A percentile compares a stretch with the other conserved stretches of the same genome.
These are phyloP conservation scores for Panorpa germanica DNA, from an alignment of 2,888 invertebrate species.

Conservation along the genomic window DNA sequence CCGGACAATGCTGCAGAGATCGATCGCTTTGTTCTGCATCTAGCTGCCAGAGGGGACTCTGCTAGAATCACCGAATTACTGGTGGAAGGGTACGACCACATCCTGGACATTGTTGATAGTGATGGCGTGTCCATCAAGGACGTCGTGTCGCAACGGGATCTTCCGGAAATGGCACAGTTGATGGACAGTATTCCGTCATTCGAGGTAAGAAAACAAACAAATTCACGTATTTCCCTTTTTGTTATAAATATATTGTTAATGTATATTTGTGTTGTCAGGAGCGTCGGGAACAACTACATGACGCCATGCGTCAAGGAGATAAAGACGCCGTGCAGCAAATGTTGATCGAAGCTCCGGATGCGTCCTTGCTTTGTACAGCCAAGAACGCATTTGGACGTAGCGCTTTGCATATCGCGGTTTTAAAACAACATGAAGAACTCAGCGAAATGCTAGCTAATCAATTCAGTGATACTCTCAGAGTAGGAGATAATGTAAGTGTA, in stretches of 20 bases:
- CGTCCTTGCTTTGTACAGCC: too few species aligned
- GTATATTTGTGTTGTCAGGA: slow-evolving; percentile 29
- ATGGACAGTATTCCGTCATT: slow-evolving; percentile 53
- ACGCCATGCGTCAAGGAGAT: slow-evolving; percentile 46
- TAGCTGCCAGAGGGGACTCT: slow-evolving; percentile 52
- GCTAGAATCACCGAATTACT: slow-evolving; percentile 36
- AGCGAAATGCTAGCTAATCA: slow-evolving; percentile 55
- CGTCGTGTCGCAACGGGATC: slow-evolving; percentile 45
- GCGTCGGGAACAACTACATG: slow-evolving; percentile 56
- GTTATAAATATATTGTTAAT: background rate
- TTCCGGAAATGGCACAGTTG: slow-evolving; percentile 44
- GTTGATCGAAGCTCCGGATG: slow-evolving; percentile 23
- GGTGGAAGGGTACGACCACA: slow-evolving; percentile 74
- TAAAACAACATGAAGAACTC: slow-evolving; percentile 65
- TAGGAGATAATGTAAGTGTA: slow-evolving; percentile 66
- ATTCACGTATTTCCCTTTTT: background rate
- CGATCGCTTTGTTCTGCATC: slow-evolving; percentile 57
- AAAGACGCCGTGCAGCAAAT: slow-evolving; percentile 35
- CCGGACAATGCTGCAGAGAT: slow-evolving; percentile 64
- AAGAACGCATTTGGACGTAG: slow-evolving; percentile 57
- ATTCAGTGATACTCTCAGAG: slow-evolving; percentile 51
- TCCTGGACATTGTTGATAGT: slow-evolving; percentile 59
- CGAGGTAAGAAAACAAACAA: slow-evolving; percentile 33
- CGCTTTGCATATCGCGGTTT: slow-evolving; percentile 70
- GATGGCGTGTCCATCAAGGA: slow-evolving; percentile 47